phyloP scores from a whole-genome alignment of 1,140 invertebrate species.

The Cephus cinctus region DNA sequence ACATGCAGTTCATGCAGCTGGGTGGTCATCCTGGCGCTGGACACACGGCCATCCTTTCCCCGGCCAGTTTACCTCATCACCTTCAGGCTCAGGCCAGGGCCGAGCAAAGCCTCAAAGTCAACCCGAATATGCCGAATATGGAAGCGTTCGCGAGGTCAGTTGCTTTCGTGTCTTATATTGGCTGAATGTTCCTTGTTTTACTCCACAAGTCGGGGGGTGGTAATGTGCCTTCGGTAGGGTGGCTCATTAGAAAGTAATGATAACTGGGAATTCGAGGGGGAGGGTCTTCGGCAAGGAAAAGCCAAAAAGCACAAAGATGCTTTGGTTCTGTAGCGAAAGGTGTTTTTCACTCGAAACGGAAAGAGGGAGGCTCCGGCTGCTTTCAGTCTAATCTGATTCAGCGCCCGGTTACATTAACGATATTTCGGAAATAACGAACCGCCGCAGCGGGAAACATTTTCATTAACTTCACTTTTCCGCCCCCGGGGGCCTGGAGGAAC shows the following conservation, averaged over 20 bases:
- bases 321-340: conserved; percentile 4
- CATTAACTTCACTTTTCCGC: conserved; percentile 31
- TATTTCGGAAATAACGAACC: conserved; percentile 29
- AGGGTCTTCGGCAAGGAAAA: not conserved
- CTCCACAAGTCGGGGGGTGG: too few relatives aligned
- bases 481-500: not conserved
- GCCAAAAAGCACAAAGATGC: conserved; percentile 1
- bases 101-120: conserved; percentile 64
- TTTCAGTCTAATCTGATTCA: conserved; percentile 6
- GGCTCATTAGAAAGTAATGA: not conserved
- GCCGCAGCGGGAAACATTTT: conserved; percentile 46
- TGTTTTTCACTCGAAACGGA: conserved; percentile 2
- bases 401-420: conserved; percentile 6
- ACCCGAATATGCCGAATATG: conserved; percentile 73
- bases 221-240: too few relatives aligned
- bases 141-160: conserved; percentile 80
- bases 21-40: conserved; percentile 65
- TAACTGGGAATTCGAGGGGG: not conserved
- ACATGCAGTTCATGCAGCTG: conserved; percentile 87
- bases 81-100: conserved; percentile 56
- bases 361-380: not conserved
- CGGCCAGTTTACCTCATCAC: conserved; percentile 82
- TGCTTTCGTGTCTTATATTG: not conserved
- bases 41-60: conserved; percentile 79
- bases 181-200: too few relatives aligned